Percentiles rank a stretch among this genome's conserved stretches.
These are phyloP conservation scores for Conchocele bisecta DNA, from an alignment of 2,888 invertebrate genomes.

Conservation along the genomic window DNA sequence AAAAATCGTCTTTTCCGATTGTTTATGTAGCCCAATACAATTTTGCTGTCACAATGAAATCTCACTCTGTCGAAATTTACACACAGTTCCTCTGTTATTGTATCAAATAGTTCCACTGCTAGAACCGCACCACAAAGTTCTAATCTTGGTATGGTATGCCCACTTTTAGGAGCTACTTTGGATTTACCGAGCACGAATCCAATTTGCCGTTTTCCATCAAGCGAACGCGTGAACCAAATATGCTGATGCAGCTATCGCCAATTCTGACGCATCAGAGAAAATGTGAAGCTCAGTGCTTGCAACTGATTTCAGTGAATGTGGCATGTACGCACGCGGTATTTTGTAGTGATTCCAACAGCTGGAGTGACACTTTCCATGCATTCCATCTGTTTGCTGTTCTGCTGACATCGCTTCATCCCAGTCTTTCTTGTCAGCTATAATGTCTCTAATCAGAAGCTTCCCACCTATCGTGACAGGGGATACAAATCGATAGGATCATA, in stretches of 20 bases:
- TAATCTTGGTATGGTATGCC: slow-evolving; percentile 59
- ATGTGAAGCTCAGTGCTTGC: slow-evolving; percentile 14
- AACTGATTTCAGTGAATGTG: background rate
- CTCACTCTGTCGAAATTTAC: slow-evolving; percentile 1
- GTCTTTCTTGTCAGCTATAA: too few species aligned
- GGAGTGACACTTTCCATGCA: too few species aligned
- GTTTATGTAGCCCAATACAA: slow-evolving; percentile 54
- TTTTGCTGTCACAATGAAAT: slow-evolving; percentile 54
- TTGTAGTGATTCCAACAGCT: too few species aligned
- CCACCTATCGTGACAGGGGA: too few species aligned
- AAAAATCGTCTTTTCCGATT: slow-evolving; percentile 56
- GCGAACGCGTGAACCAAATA: too few species aligned
- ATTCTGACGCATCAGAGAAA: slow-evolving; percentile 63
- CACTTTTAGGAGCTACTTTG: slow-evolving; percentile 48
- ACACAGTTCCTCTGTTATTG: slow-evolving; percentile 26
- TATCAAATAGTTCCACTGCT: slow-evolving; percentile 42
- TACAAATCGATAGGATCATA: too few species aligned
- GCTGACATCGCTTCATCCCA: too few species aligned
- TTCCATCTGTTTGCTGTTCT: too few species aligned
- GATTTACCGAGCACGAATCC: slow-evolving; percentile 62
- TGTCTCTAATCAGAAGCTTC: too few species aligned
- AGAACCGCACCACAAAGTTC: slow-evolving; percentile 60
- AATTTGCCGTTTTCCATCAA: slow-evolving; percentile 26
- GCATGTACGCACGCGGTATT: too few species aligned
- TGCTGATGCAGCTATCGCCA: slow-evolving; percentile 58